Evolutionary conservation across 2,888 invertebrate species (phyloP).

Genomic region (Zeuzera pyrina): DNA sequence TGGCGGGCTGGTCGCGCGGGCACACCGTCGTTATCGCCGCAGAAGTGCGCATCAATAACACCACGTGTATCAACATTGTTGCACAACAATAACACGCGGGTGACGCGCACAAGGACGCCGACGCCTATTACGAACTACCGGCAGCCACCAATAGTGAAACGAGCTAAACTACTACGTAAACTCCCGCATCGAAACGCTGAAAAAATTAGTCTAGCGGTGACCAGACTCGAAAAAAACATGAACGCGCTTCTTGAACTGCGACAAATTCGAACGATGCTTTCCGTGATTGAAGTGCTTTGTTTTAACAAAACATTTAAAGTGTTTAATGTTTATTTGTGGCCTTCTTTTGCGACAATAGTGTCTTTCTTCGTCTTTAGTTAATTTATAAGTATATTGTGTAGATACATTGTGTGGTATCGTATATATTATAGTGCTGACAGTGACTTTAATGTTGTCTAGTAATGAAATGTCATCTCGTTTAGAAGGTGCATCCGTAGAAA

Average conservation of each 20-base stretch:
- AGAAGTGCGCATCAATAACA: constrained; percentile 50
- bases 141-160: background rate
- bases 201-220: constrained; percentile 14
- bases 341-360: constrained; percentile 17
- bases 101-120: constrained; percentile 52
- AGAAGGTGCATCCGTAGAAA: constrained; percentile 20
- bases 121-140: constrained; percentile 32
- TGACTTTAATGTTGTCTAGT: constrained; percentile 17
- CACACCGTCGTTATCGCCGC: constrained; percentile 49
- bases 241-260: constrained; percentile 22
- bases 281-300: constrained; percentile 35
- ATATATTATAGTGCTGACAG: background rate
- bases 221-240: constrained; percentile 27
- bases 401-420: constrained; percentile 4
- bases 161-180: background rate
- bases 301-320: constrained; percentile 27
- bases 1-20: constrained; percentile 50
- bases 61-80: constrained; percentile 70
- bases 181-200: background rate
- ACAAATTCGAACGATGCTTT: constrained; percentile 30
- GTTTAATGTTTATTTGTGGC: no score
- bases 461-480: constrained; percentile 32
- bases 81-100: constrained; percentile 66
- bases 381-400: no score
- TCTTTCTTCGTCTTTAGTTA: no score